Evolutionary conservation across 2,797 vertebrate genomes (phyloP).

Genomic region (Lateolabrax maculatus): DNA sequence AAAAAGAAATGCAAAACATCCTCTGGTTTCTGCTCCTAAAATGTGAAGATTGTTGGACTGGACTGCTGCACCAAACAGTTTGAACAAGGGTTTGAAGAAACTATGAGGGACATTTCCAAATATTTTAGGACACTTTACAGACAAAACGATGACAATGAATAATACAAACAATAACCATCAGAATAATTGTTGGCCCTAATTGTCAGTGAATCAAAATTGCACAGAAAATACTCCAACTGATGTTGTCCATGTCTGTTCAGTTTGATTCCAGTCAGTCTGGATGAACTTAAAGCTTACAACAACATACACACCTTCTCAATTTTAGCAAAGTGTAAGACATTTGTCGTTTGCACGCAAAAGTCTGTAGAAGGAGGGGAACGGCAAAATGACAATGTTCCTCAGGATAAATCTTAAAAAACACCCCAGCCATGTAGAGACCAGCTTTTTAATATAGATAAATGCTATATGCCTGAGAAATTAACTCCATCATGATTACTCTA

Average conservation of each 20-base stretch:
- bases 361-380: too few relatives aligned
- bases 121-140: neutral
- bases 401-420: slow-evolving; percentile 7
- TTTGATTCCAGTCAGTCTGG: neutral
- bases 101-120: too few relatives aligned
- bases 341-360: too few relatives aligned
- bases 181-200: neutral
- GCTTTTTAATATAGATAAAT: slow-evolving; percentile 44
- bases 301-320: neutral
- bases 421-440: neutral
- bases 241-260: neutral
- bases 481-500: neutral
- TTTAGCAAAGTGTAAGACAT: neutral
- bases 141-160: neutral
- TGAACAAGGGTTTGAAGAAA: too few relatives aligned
- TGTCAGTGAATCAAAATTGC: neutral
- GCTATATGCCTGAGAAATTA: slow-evolving; percentile 8
- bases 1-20: neutral
- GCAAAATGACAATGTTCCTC: slow-evolving; percentile 4
- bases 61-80: neutral
- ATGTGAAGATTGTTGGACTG: neutral
- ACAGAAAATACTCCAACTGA: neutral
- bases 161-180: neutral
- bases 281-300: neutral
- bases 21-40: neutral